Evolutionary conservation across 30 jellyfish, hydroid and myxozoan species (phyloP).

Genomic region (Nemopilema nomurai): DNA sequence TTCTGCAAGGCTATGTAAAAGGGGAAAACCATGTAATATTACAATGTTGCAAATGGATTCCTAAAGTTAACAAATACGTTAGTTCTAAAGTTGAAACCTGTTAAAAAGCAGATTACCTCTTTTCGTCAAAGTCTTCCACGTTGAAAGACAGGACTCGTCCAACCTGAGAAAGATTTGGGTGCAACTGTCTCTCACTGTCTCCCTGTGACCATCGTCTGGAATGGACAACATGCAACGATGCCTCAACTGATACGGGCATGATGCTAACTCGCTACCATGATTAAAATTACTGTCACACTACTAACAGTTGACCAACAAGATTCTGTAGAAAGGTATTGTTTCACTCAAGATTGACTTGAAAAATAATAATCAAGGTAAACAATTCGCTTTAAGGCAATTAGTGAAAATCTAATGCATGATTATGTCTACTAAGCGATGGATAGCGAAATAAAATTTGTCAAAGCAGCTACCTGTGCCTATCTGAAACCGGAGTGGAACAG

Average conservation of each 20-base stretch:
- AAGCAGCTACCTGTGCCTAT: neutral
- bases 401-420: neutral
- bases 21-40: no score
- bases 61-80: no score
- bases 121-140: slow-evolving; percentile 50
- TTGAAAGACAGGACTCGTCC: slow-evolving; percentile 41
- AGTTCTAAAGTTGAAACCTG: neutral
- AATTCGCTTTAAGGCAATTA: no score
- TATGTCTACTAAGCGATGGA: no score
- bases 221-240: neutral
- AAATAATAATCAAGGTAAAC: no score
- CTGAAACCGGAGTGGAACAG: neutral
- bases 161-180: neutral
- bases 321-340: neutral
- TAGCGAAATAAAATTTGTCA: neutral
- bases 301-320: no score
- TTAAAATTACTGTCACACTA: no score
- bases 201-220: slow-evolving; percentile 47
- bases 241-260: neutral
- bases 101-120: slow-evolving; percentile 16
- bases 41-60: no score
- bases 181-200: slow-evolving; percentile 8
- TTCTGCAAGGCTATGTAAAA: no score
- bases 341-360: neutral
- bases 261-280: neutral